These are phyloP conservation scores for Orthonyx spaldingii DNA, from an alignment of 2,113 vertebrate genomes.

Conservation along the genomic window DNA sequence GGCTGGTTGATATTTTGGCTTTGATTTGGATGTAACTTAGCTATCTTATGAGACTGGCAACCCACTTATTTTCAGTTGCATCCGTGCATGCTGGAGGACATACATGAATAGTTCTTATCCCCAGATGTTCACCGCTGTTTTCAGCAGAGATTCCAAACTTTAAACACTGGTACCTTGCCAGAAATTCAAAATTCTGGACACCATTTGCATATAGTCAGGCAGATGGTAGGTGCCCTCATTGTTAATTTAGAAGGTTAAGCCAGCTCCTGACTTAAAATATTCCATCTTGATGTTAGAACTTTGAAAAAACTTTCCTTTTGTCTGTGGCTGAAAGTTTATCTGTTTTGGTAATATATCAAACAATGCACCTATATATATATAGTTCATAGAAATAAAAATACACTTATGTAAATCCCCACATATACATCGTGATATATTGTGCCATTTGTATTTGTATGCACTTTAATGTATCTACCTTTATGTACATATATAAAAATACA, in stretches of 20 bases:
- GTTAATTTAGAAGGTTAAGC: neutral
- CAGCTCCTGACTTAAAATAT: neutral
- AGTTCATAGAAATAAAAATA: neutral
- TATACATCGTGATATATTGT: neutral
- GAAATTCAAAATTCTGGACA: neutral
- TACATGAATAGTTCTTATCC: neutral
- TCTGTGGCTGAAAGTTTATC: neutral
- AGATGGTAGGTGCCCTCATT: neutral
- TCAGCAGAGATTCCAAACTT: neutral
- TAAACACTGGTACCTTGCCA: neutral
- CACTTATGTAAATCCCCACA: rapidly evolving
- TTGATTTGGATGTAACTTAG: neutral
- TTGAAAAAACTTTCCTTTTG: neutral
- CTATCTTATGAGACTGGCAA: neutral
- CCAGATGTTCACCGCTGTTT: neutral
- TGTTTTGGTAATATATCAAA: neutral
- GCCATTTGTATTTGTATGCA: neutral
- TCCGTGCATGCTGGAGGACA: neutral
- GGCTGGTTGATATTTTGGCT: neutral
- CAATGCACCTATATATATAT: neutral
- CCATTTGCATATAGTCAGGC: neutral
- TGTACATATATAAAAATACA: neutral
- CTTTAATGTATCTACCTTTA: neutral
- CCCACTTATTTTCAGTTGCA: neutral
- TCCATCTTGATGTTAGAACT: neutral